Evolutionary conservation across 64 coral and sea anemone species (phyloP), one percentile per base, ranked within the genome.

Genomic region (Acropora yongei): DNA sequence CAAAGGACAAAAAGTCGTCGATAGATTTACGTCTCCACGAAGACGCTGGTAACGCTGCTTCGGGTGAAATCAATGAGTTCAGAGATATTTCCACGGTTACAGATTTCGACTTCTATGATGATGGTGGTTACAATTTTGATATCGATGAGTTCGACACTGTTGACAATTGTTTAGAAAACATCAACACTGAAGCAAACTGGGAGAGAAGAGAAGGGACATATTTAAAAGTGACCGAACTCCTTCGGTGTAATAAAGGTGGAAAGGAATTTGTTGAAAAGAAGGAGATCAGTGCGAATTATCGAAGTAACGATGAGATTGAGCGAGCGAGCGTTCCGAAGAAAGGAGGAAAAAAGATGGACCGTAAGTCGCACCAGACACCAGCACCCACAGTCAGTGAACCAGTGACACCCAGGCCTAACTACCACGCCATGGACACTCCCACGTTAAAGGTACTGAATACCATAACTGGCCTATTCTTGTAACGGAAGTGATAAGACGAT

Each of bases 61-160:
- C 30, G 30, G 30, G 19, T 3, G 11, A 61, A 69, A 11, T 63
- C 41, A 39, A 79, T 39, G 67, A 61, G 20, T n/a, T 42, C 41
- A 65, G 13, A 10, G 39, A 81, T 44, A 6, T 19, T 45, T 44
- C 44, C 41, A 66, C 44, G 16, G 78, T 49, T 91, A 67, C 5
- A 1, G 80, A 85, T 18, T 85, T 85, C 48, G 82, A 85, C 7
- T 94, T 69, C 73, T 91, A 91, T 80, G 95, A 94, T 76, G 95
- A 97, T 89, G 95, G 95, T 1, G 95, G 95, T 2, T 97, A 80
- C 30, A 97, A 93, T 78, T 87, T 91, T 73, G 91, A 96, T n/a
- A 75, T 88, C 40, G 71, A 88, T 48, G 77, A 76, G 20, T 81
- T 85, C 11, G 48, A 85, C 43, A 48, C 69, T 4, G 63, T 86